Evolutionary conservation across 1,140 invertebrate genomes (phyloP), one percentile per base, ranked within the genome.

Genomic region (Brachionus calyciflorus): DNA sequence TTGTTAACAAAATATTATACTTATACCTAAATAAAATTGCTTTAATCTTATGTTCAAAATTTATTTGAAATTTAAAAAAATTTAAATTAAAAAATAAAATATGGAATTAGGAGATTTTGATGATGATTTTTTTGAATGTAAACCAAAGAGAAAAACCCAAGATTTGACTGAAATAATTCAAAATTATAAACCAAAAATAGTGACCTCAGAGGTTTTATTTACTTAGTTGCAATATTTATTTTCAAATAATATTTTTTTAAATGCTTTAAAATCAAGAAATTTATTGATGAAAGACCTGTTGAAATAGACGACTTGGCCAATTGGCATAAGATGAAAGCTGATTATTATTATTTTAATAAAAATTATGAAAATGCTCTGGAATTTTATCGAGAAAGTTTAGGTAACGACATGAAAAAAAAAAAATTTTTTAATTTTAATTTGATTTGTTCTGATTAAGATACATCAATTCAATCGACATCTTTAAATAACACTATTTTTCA

Each of bases 51-150:
- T 21, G 9, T 10, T 41, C 14, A n/a, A 69, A 41, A 24, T 44
- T 44, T 14, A 2, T 40, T 46, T 3, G 37, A 19, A 0, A 4
- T 4, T 49, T 60, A 21, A 17, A 3, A 9, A 21, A 26, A 14
- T 19, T 44, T 3, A 19, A 26, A 30, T 26, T 28, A 10, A 19
- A 69, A 49, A 41, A 49, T 28, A 24, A 17, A 17, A 37, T 5
- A 55, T 51, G 69, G 46, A 73, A 24, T 21, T 51, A 21, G 69
- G 69, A 73, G 69, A 51, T 73, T 73, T 49, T 51, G 69, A 73
- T 12, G 69, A 73, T 40, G 69, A 73, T 30, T 55, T 73, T 19
- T 73, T 73, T 51, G 69, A 73, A 24, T 28, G 26, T 41, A 73
- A 73, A 55, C 46, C 46, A 19, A 28, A 30, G 12, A 73, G 41